phyloP scores from a whole-genome alignment of 2,797 vertebrate species.

The Cirrhinus mrigala region DNA sequence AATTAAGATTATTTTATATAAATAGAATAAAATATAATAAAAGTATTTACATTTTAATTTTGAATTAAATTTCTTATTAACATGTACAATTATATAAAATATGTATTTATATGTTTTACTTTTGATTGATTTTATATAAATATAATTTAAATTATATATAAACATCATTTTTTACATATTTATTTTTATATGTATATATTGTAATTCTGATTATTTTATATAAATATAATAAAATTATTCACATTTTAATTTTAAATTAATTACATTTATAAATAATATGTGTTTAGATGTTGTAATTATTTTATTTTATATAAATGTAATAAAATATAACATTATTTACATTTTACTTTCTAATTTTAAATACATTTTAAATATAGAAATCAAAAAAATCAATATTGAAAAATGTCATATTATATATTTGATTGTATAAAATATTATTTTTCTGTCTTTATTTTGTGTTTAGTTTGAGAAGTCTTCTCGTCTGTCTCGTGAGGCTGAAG shows the following conservation, averaged over 20 bases:
- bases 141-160: too few relatives aligned
- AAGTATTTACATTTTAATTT: background rate
- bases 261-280: background rate
- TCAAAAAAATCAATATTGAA: background rate
- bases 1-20: background rate
- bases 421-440: background rate
- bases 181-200: too few relatives aligned
- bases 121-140: too few relatives aligned
- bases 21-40: background rate
- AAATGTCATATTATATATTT: background rate
- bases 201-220: background rate
- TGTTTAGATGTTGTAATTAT: background rate
- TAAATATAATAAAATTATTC: background rate
- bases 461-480: conserved; percentile 91
- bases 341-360: background rate
- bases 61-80: too few relatives aligned
- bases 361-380: background rate
- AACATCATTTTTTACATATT: too few relatives aligned
- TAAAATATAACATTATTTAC: background rate
- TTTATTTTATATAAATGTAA: background rate
- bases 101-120: too few relatives aligned
- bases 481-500: conserved; percentile 91
- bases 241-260: background rate
- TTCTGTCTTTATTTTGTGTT: conserved; percentile 44
- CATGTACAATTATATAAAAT: too few relatives aligned